A percentile compares a stretch with the other conserved stretches of the same genome.
Conservation (phyloP, 37 sponge, comb jelly and placozoan genomes). For the Hormiphora californensis region DNA sequence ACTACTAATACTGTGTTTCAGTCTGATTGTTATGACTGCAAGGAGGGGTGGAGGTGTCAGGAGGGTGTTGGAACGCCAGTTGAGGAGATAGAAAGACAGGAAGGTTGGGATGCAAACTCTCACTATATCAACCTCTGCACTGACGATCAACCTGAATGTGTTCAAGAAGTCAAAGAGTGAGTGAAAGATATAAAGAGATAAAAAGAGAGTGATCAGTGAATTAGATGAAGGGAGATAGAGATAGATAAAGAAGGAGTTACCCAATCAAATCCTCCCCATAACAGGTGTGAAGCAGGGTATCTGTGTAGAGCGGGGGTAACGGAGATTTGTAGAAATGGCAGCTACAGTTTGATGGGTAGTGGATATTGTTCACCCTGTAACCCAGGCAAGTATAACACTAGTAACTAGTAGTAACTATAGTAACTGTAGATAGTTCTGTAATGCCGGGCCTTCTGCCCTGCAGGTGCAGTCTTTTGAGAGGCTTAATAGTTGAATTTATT, state of each 20-base stretch:
- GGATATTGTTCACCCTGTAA: background rate
- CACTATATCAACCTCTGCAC: slow-evolving; percentile 42
- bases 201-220: background rate
- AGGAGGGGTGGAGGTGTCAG: slow-evolving; percentile 9
- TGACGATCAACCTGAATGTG: background rate
- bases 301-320: slow-evolving; percentile 47
- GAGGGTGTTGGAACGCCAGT: slow-evolving; percentile 31
- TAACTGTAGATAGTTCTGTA: background rate
- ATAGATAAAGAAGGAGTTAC: too few species aligned
- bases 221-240: background rate
- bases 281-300: slow-evolving; percentile 39
- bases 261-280: too few species aligned
- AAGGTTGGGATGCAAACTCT: background rate
- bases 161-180: slow-evolving; percentile 20
- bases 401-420: background rate
- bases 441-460: background rate
- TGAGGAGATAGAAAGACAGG: slow-evolving; percentile 34
- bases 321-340: background rate
- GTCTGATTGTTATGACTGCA: background rate
- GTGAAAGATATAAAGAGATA: background rate
- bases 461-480: background rate
- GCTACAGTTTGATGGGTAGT: background rate
- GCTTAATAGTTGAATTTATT: background rate
- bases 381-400: background rate
- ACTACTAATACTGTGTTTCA: background rate